phyloP scores from a whole-genome alignment of 2,113 vertebrate genomes.

The Poeciliopsis prolifica region DNA sequence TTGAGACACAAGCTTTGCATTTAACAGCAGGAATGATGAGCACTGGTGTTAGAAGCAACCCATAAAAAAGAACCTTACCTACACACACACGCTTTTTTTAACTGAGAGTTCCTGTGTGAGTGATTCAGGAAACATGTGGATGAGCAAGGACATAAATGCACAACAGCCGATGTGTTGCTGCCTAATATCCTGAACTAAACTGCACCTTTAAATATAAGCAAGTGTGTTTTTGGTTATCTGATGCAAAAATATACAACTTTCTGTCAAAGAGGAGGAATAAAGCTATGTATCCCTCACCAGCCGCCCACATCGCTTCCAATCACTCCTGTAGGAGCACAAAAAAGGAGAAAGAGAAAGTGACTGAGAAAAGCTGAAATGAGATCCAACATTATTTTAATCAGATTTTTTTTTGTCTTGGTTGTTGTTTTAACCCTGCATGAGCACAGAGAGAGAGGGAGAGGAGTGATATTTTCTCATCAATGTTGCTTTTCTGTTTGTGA shows the following conservation, averaged over 20 bases:
- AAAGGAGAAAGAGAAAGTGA: constrained; percentile 69
- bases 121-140: constrained; percentile 11
- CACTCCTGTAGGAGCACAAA: constrained; percentile 50
- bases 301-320: constrained; percentile 34
- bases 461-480: constrained; percentile 16
- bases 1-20: constrained; percentile 13
- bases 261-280: constrained; percentile 51
- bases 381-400: constrained; percentile 73
- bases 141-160: constrained; percentile 17
- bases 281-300: constrained; percentile 44
- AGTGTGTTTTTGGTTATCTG: constrained; percentile 33
- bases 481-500: background rate
- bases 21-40: constrained; percentile 13
- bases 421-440: constrained; percentile 69
- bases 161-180: constrained; percentile 27
- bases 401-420: constrained; percentile 59
- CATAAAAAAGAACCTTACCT: constrained; percentile 5
- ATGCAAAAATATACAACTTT: constrained; percentile 46
- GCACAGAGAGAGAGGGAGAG: constrained; percentile 5
- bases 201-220: constrained; percentile 29
- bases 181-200: constrained; percentile 3
- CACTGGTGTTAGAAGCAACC: constrained; percentile 2
- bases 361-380: constrained; percentile 70
- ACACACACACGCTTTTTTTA: background rate
- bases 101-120: background rate